Evolutionary conservation across 2,113 vertebrate species (phyloP), one percentile per base, ranked within the genome.

Genomic region (Nesoenas mayeri): DNA sequence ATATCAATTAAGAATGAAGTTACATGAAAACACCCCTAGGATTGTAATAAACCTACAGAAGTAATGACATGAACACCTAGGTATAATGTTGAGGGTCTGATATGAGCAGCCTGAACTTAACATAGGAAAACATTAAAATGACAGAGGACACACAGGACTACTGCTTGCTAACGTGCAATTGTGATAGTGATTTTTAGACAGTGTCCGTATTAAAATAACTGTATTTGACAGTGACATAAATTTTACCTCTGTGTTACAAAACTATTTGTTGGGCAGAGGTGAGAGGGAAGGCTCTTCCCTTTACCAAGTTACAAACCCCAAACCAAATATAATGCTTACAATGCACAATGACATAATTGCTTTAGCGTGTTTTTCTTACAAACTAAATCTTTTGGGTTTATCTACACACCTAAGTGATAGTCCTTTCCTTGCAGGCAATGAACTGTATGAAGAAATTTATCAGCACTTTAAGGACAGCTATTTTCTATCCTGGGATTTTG

Each of bases 151-250:
- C 15, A 20, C 1, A 62, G 24, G 13, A 50, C 17, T 57, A 12
- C 7, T 44, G 29, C 20, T 54, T 57, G 9, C 66, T 38, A 32
- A 82, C 12, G 25, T 0, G 0, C 7, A 71, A 4, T 13, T 5
- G 1, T 0, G 0, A 15, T 5, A 82, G 17, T 71, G 51, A 24
- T 54, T 28, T 47, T 69, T 56, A 4, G 5, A 29, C 57, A 75
- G 12, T 6, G 11, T 36, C 17, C 3, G 3, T 29, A 64, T 32
- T 40, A 66, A 85, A 90, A 83, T 48, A 57, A 54, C 15, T 66
- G 7, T 54, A 19, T 22, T 32, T 22, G 15, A 4, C 42, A 82
- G 21, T 17, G 53, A 67, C 0, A 3, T 10, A 21, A 65, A 17
- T 44, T 72, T 78, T 57, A 18, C 16, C 18, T 79, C 15, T 2